Evolutionary conservation across 2,888 invertebrate species (phyloP).

Genomic region (Allygus modestus): DNA sequence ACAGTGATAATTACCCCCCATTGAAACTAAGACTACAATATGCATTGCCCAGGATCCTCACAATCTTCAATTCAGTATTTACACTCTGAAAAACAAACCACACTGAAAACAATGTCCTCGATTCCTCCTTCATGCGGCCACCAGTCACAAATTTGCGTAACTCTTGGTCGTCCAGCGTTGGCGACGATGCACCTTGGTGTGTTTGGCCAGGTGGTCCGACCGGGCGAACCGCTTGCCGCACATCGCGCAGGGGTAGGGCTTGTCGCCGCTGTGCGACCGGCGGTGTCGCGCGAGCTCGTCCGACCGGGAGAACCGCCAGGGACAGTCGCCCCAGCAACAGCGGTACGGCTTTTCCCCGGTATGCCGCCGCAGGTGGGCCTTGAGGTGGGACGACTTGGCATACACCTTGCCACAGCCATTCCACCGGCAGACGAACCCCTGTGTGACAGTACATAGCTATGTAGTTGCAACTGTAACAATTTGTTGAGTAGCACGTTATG

Average conservation of each 20-base stretch:
- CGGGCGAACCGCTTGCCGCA: conserved; percentile 95
- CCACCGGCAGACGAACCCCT: conserved; percentile 83
- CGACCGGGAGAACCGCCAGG: conserved; percentile 95
- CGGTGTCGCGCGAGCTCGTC: conserved; percentile 96
- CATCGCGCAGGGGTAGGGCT: conserved; percentile 93
- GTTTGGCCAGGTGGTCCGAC: conserved; percentile 96
- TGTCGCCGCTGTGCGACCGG: conserved; percentile 96
- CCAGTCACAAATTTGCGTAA: not conserved
- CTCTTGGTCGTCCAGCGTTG: conserved; percentile 70
- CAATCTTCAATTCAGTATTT: too few relatives aligned
- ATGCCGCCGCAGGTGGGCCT: conserved; percentile 92
- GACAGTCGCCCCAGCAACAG: conserved; percentile 88
- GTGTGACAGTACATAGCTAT: not conserved
- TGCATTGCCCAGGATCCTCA: too few relatives aligned
- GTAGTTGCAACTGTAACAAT: too few relatives aligned
- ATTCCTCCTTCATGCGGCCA: not conserved
- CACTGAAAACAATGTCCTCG: not conserved
- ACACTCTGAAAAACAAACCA: too few relatives aligned
- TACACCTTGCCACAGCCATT: conserved; percentile 88
- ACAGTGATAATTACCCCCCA: too few relatives aligned
- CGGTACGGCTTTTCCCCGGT: conserved; percentile 87
- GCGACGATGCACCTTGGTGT: conserved; percentile 89
- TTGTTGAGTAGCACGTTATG: too few relatives aligned
- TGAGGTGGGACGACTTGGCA: conserved; percentile 93
- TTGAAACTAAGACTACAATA: too few relatives aligned